These are phyloP conservation scores for Calycopis cecrops DNA, from an alignment of 1,140 invertebrate genomes.

Conservation along the genomic window DNA sequence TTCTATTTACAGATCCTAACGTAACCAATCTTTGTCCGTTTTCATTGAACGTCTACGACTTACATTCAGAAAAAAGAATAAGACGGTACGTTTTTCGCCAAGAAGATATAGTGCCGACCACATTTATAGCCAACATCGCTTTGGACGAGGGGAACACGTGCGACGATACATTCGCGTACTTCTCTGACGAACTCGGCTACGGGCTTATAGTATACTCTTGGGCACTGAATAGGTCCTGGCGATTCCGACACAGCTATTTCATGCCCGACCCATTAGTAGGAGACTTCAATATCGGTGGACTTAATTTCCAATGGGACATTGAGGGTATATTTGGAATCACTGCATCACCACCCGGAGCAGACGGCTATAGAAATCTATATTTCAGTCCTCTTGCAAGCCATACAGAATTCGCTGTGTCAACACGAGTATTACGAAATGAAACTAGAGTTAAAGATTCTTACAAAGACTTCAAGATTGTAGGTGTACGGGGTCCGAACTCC, in stretches of 20 bases:
- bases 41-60: slow-evolving; percentile 84
- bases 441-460: slow-evolving; percentile 80
- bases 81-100: slow-evolving; percentile 81
- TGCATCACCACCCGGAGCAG: slow-evolving; percentile 77
- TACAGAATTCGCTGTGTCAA: slow-evolving; percentile 86
- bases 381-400: slow-evolving; percentile 86
- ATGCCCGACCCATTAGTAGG: slow-evolving; percentile 86
- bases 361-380: slow-evolving; percentile 82
- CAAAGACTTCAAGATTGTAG: slow-evolving; percentile 82
- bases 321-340: slow-evolving; percentile 89
- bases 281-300: slow-evolving; percentile 84
- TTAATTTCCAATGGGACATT: slow-evolving; percentile 88
- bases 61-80: slow-evolving; percentile 82
- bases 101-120: slow-evolving; percentile 83
- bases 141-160: slow-evolving; percentile 84
- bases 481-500: slow-evolving; percentile 78
- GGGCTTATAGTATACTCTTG: slow-evolving; percentile 87
- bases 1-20: slow-evolving; percentile 54
- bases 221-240: slow-evolving; percentile 84
- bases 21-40: slow-evolving; percentile 83
- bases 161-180: slow-evolving; percentile 86
- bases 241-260: slow-evolving; percentile 84
- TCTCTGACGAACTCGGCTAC: slow-evolving; percentile 88
- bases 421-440: slow-evolving; percentile 81
- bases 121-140: slow-evolving; percentile 89